Base-by-base conservation (phyloP, 2,797 vertebrate species). In the Chaetodon trifasciatus region DNA sequence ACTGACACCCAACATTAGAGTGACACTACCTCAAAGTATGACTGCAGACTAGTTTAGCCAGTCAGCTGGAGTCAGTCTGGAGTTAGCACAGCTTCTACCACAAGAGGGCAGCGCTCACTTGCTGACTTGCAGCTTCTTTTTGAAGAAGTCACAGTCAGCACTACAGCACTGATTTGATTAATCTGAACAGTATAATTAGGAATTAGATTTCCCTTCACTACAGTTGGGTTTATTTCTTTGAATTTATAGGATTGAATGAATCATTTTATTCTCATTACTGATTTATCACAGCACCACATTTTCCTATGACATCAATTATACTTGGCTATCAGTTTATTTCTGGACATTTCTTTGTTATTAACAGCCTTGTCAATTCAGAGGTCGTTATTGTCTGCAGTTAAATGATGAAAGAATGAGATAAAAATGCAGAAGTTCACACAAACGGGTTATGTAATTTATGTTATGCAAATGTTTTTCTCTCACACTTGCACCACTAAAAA, bases 31-130 rank as follows among this genome's bases (percentile, higher is more conserved):
- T 40, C 0, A 19, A 21, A 67, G 16, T 1, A 17, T 8, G 4
- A 40, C 23, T 8, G 32, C 11, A 23, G 37, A 21, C n/a, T 40
- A 21, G 21, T 24, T 42, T 6, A 24, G 57, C 12, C 8, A 2
- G 62, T 65, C n/a, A n/a, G n/a, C n/a, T n/a, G n/a, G n/a, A n/a
- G n/a, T n/a, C 42, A 66, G 57, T 3, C 44, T 47, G 32, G 2
- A 32, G 28, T 32, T 50, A 47, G 13, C 37, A 24, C 46, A 68
- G 47, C 47, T 74, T 82, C 39, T 5, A 24, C 86, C 93, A 91
- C 86, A 50, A 83, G 93, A 69, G 79, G 86, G 82, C 91, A 86
- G 79, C 28, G 10, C 17, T 74, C 3, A 4, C 32, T 50, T 16
- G 1, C 70, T 82, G n/a, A n/a, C n/a, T n/a, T n/a, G 2, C 28